Evolutionary conservation across 2,888 invertebrate genomes (phyloP).

Genomic region (Leptarthrus brevirostris): DNA sequence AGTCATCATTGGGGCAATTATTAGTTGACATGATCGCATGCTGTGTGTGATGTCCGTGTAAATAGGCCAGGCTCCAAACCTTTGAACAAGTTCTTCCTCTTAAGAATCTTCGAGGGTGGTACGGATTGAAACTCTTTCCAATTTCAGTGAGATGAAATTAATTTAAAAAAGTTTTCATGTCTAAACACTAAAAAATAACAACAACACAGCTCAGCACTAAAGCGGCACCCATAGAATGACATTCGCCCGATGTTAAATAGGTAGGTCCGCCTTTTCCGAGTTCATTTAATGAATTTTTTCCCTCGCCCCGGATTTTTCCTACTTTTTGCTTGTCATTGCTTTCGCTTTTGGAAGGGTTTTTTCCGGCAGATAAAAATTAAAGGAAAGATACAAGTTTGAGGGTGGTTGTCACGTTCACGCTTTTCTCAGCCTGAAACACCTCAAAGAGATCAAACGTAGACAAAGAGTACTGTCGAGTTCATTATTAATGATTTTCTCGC

Average conservation of each 20-base stretch:
- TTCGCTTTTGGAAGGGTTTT: slow-evolving; percentile 27
- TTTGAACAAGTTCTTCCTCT: background rate
- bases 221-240: slow-evolving; percentile 51
- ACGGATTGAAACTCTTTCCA: slow-evolving; percentile 18
- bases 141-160: slow-evolving; percentile 15
- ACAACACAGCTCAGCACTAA: background rate
- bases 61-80: background rate
- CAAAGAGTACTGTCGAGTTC: slow-evolving; percentile 1
- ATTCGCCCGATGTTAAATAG: slow-evolving; percentile 54
- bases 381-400: background rate
- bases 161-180: background rate
- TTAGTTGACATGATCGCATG: slow-evolving; percentile 54
- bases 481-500: slow-evolving; percentile 27
- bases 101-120: slow-evolving; percentile 45
- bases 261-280: slow-evolving; percentile 53
- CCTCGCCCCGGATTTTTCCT: slow-evolving; percentile 36
- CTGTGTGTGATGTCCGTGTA: slow-evolving; percentile 48
- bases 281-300: slow-evolving; percentile 53
- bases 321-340: slow-evolving; percentile 21
- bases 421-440: background rate
- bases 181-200: background rate
- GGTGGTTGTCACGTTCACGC: slow-evolving; percentile 5
- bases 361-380: slow-evolving; percentile 13
- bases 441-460: slow-evolving; percentile 1
- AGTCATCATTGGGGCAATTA: slow-evolving; percentile 53